phyloP scores from a whole-genome alignment of 1,140 invertebrate genomes.

The Globodera ellingtonae region DNA sequence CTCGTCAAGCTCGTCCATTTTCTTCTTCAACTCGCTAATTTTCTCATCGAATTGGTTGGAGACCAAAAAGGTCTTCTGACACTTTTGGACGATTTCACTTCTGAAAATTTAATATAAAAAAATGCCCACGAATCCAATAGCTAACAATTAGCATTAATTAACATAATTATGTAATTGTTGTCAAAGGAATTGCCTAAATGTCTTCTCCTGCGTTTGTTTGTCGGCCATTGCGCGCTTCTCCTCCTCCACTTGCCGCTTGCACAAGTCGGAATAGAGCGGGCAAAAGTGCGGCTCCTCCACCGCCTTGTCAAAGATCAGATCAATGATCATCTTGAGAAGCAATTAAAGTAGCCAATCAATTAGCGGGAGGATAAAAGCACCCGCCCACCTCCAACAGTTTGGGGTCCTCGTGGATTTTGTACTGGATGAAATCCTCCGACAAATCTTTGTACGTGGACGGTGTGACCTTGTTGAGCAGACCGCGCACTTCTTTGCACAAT shows the following conservation, averaged over 20 bases:
- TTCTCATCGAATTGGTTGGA: conserved; percentile 35
- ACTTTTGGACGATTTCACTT: conserved; percentile 38
- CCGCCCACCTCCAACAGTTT: conserved; percentile 12
- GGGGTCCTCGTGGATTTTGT: conserved; percentile 42
- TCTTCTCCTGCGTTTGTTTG: background rate
- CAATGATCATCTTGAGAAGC: conserved; percentile 39
- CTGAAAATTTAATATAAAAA: background rate
- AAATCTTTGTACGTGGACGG: conserved; percentile 56
- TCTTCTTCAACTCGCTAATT: conserved; percentile 27
- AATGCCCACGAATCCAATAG: too few species aligned
- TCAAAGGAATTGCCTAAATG: too few species aligned
- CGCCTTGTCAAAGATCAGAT: conserved; percentile 62
- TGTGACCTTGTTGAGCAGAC: conserved; percentile 61
- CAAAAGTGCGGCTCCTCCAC: conserved; percentile 64
- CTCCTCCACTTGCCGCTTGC: conserved; percentile 53
- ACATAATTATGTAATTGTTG: too few species aligned
- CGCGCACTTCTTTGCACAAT: conserved; percentile 51
- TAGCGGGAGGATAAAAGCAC: background rate
- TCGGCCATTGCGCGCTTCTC: conserved; percentile 2
- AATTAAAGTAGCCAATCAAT: background rate
- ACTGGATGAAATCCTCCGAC: conserved; percentile 49
- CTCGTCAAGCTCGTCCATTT: conserved; percentile 19
- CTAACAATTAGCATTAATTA: too few species aligned
- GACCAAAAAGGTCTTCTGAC: conserved; percentile 45
- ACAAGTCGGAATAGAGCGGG: conserved; percentile 58